Evolutionary conservation across 2,113 vertebrate species (phyloP).

Genomic region (Taxidea taxus): DNA sequence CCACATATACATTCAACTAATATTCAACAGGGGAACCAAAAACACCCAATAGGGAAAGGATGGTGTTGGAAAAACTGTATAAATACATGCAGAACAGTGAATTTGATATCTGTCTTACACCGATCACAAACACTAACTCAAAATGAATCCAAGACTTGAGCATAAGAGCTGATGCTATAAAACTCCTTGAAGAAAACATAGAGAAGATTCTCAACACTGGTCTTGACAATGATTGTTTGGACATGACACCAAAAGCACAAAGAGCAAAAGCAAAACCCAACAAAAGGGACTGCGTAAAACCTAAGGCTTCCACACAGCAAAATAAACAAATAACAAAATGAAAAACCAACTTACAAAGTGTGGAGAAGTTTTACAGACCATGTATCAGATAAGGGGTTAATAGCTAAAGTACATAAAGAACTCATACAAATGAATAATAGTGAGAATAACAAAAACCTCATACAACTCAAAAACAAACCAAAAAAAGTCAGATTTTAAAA

Average conservation of each 20-base stretch:
- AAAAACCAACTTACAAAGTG: background rate
- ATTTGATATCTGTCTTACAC: background rate
- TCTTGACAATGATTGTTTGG: background rate
- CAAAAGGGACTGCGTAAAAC: background rate
- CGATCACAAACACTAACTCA: background rate
- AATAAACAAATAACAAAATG: background rate
- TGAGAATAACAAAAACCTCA: background rate
- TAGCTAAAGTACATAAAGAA: background rate
- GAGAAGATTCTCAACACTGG: background rate
- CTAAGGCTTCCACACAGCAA: background rate
- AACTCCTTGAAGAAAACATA: background rate
- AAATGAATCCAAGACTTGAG: background rate
- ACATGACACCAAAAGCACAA: background rate
- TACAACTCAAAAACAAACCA: background rate
- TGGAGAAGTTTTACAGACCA: background rate
- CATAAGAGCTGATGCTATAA: background rate
- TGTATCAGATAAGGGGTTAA: background rate
- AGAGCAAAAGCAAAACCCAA: background rate
- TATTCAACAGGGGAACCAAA: background rate
- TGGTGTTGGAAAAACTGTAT: background rate
- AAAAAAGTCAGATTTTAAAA: background rate
- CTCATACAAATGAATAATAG: background rate
- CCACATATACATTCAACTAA: background rate
- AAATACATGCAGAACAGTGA: background rate
- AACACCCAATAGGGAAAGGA: background rate